Evolutionary conservation across 2,888 invertebrate species (phyloP), one percentile per base, ranked within the genome.

Genomic region (Therioaphis trifolii): DNA sequence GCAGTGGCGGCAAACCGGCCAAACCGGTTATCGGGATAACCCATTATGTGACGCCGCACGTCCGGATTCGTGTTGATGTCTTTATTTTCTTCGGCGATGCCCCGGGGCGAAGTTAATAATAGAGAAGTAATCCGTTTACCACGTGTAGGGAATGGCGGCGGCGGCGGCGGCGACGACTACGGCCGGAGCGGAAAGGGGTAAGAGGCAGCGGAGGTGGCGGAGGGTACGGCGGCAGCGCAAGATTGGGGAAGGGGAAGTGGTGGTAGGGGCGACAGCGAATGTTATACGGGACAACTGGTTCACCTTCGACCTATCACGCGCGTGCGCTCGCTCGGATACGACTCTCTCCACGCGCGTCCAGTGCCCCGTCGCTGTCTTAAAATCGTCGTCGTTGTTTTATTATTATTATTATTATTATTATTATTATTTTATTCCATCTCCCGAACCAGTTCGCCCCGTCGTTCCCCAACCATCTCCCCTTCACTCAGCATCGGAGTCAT

Each of bases 51-150:
- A 80, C 80, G 80, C 80, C 80, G 80, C 80, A 80, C 80, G 80
- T 80, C 80, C 80, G 80, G 80, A 80, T 61, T 72, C 80, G 80
- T 72, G 80, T 71, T 72, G 80, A 72, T 80, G 80, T 72, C 72
- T 71, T 80, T 72, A 72, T 80, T 80, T 72, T 80, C 72, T 69
- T 72, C 80, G 58, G 35, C 77, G 35, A 63, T 63, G 80, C 58
- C 80, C 71, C 46, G 61, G 72, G 61, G 61, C 58, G 79, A 68
- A 80, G 80, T 80, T 80, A 80, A 80, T 80, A 80, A 80, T 80
- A 80, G 80, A 80, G 80, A 80, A 80, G 80, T 80, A 80, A 80
- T 80, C 80, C 80, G 80, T 80, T 80, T 80, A 80, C 80, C 66
- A 35, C 78, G 40, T 15, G 24, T 46, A 18, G 58, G 9, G 74